Base-by-base conservation (phyloP, 2,797 vertebrate genomes). In the Taenioides sp. region DNA sequence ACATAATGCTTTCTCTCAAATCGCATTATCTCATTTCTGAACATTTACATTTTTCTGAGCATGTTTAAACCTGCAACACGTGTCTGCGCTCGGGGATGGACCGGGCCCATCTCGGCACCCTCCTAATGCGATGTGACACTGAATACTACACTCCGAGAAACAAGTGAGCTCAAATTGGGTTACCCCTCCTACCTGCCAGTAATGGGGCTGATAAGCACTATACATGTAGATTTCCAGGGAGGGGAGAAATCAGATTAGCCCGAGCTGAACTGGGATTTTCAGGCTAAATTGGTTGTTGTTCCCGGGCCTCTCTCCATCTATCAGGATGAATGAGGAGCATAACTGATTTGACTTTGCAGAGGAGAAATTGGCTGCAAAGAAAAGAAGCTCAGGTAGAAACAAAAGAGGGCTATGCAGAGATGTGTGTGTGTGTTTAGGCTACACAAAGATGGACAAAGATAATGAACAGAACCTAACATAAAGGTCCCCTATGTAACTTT, bases 181-280 rank as follows among this genome's bases (percentile, higher is more conserved):
- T 95, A 94, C 90, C 89, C 84, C 81, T 93, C 91, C 93, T 93
- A 93, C 92, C 93, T 94, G 94, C 92, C 92, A 92, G 93, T 94
- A 94, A 94, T 93, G 90, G 86, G 89, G 87, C 93, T 94, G 94
- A 93, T 94, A 93, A 95, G 91, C 93, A 93, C 93, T 93, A 93
- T 94, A 92, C 92, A 94, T 93, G 92, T 92, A 95, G 92, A 94
- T 94, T 94, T 93, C 89, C 85, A 82, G 90, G 91, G 90, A 92
- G 90, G 82, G 87, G 87, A 87, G 84, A 90, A 95, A 94, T 94
- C 93, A 90, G 90, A 94, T 95, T 94, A 94, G 89, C 86, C 78
- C 4, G 82, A 91, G 78, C 86, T 86, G 90, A 92, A 91, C 89
- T 91, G 91, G 91, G 90, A 92, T 89, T 91, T 91, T 90, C 87